Evolutionary conservation across 2,113 vertebrate species (phyloP).

Genomic region (Bucco capensis): DNA sequence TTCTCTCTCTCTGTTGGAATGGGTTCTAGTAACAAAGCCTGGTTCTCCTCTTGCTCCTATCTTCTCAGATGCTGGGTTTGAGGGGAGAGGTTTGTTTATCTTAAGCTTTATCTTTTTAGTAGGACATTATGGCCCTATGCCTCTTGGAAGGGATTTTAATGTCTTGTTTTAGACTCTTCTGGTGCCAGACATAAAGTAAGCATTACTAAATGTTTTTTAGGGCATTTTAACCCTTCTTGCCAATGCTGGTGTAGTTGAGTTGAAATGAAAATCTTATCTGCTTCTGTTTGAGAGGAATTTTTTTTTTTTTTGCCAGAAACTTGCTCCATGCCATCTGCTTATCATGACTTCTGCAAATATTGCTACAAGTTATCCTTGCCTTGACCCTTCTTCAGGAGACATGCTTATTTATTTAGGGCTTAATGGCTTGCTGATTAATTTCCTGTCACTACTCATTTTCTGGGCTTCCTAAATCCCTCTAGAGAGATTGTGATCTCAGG

Average conservation of each 20-base stretch:
- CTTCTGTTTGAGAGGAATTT: background rate
- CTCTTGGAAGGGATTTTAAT: background rate
- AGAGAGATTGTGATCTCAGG: background rate
- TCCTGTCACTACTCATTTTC: background rate
- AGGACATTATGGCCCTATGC: background rate
- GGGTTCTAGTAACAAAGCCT: background rate
- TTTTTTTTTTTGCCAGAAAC: background rate
- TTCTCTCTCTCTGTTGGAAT: background rate
- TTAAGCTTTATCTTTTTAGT: background rate
- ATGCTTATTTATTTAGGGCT: background rate
- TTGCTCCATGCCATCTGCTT: background rate
- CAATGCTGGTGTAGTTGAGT: background rate
- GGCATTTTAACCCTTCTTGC: background rate
- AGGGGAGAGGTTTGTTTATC: background rate
- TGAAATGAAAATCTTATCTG: background rate
- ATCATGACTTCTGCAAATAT: background rate
- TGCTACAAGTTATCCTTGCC: background rate
- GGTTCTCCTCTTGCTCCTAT: background rate
- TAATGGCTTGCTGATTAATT: background rate
- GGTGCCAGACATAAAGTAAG: background rate
- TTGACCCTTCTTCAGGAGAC: background rate
- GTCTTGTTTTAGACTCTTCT: background rate
- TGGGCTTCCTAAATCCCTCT: background rate
- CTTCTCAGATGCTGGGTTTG: background rate
- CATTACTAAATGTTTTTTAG: background rate